Evolutionary conservation across 2,113 vertebrate species (phyloP).

Genomic region (Potamarius usumacintae): DNA sequence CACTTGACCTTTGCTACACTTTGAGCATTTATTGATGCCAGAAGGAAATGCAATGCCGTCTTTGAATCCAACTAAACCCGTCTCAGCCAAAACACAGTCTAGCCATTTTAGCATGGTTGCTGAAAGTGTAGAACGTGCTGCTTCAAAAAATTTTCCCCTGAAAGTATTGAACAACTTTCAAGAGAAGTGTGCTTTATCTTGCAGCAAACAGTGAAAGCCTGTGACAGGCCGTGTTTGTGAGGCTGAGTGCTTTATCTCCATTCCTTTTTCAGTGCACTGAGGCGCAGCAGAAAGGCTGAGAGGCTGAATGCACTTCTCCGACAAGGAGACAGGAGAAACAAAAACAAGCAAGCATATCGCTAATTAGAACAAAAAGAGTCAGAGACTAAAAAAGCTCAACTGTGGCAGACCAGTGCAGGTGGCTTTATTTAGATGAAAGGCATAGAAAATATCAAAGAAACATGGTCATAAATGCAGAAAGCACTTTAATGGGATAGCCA

Average conservation of each 20-base stretch:
- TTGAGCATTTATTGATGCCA: slow-evolving; percentile 15
- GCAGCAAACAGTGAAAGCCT: slow-evolving; percentile 60
- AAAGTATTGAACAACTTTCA: slow-evolving; percentile 43
- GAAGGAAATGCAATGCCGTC: slow-evolving; percentile 5
- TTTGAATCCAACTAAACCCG: slow-evolving; percentile 17
- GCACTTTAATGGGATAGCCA: slow-evolving; percentile 5
- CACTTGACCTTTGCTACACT: slow-evolving; percentile 33
- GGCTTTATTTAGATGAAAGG: slow-evolving; percentile 33
- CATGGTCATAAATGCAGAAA: slow-evolving; percentile 12
- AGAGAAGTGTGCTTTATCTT: slow-evolving; percentile 67
- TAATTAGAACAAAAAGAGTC: slow-evolving; percentile 71
- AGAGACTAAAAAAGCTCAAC: slow-evolving; percentile 67
- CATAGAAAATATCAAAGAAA: neutral
- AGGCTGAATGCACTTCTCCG: slow-evolving; percentile 57
- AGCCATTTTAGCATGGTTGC: slow-evolving; percentile 14
- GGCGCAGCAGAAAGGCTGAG: slow-evolving; percentile 56
- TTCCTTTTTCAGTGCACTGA: slow-evolving; percentile 58
- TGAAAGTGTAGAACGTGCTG: slow-evolving; percentile 9
- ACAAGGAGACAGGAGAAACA: slow-evolving; percentile 49
- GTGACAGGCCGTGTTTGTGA: slow-evolving; percentile 65
- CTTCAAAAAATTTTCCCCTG: slow-evolving; percentile 18
- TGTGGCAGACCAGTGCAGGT: slow-evolving; percentile 61
- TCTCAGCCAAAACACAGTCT: slow-evolving; percentile 5
- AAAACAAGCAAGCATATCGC: slow-evolving; percentile 50
- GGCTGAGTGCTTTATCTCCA: slow-evolving; percentile 67